Evolutionary conservation across 2,888 invertebrate species (phyloP).

Genomic region (Poecilus cupreus): DNA sequence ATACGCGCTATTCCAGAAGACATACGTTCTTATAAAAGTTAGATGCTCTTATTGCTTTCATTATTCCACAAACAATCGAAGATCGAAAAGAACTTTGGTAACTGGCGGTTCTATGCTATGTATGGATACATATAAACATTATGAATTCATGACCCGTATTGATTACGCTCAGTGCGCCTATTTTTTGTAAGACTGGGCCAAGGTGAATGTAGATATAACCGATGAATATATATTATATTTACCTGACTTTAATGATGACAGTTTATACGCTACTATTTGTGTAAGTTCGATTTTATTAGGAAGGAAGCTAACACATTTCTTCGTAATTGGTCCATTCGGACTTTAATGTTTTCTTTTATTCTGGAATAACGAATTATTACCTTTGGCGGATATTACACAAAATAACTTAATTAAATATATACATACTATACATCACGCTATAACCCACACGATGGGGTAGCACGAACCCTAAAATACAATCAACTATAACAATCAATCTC

Average conservation of each 20-base stretch:
- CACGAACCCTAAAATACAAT: too few species aligned
- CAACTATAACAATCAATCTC: too few species aligned
- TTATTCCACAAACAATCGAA: neutral
- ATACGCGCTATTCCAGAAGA: neutral
- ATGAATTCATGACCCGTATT: conserved; percentile 18
- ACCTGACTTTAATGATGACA: neutral
- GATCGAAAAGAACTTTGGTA: neutral
- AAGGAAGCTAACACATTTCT: neutral
- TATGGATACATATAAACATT: conserved; percentile 10
- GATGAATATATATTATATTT: conserved; percentile 24
- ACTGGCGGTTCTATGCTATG: neutral
- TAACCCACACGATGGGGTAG: too few species aligned
- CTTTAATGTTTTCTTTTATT: neutral
- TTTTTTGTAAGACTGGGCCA: conserved; percentile 34
- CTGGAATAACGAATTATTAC: too few species aligned
- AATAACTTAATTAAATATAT: too few species aligned
- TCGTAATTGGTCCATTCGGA: neutral
- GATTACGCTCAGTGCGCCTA: neutral
- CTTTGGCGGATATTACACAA: neutral
- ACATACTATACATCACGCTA: too few species aligned
- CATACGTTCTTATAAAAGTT: neutral
- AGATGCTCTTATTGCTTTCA: neutral
- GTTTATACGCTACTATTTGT: neutral
- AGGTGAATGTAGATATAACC: conserved; percentile 11
- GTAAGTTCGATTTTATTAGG: neutral